Evolutionary conservation across 2,797 vertebrate genomes (phyloP).

Genomic region (Dicrostonyx torquatus): DNA sequence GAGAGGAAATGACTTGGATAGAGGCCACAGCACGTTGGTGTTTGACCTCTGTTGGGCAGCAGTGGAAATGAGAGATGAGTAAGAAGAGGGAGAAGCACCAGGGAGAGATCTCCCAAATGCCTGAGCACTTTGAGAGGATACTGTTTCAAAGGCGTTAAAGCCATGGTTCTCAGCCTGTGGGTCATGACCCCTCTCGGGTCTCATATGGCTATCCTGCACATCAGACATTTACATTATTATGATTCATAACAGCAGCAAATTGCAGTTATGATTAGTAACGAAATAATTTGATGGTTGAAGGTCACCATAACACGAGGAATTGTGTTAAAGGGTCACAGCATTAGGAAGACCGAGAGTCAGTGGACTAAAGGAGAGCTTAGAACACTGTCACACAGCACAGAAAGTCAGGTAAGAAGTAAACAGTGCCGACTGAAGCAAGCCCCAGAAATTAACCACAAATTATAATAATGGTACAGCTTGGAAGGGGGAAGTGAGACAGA

Average conservation of each 20-base stretch:
- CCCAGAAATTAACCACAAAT: not conserved
- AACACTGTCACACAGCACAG: not conserved
- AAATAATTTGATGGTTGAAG: not conserved
- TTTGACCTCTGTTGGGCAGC: not conserved
- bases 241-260: not conserved
- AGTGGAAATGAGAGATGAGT: not conserved
- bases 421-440: not conserved
- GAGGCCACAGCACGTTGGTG: not conserved
- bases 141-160: not conserved
- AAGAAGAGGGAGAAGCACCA: not conserved
- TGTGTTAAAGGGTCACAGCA: not conserved
- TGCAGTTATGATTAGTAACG: not conserved
- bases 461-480: not conserved
- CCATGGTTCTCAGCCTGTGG: not conserved
- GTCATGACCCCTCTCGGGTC: not conserved
- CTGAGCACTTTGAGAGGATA: not conserved
- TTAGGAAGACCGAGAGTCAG: not conserved
- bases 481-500: too few species aligned
- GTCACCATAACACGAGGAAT: not conserved
- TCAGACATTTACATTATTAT: not conserved
- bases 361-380: not conserved
- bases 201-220: not conserved
- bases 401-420: not conserved
- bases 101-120: not conserved
- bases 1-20: not conserved